Percentiles rank a stretch among this genome's conserved stretches.
Evolutionary conservation across 2,113 vertebrate species (phyloP).

Genomic region (Mobula birostris): DNA sequence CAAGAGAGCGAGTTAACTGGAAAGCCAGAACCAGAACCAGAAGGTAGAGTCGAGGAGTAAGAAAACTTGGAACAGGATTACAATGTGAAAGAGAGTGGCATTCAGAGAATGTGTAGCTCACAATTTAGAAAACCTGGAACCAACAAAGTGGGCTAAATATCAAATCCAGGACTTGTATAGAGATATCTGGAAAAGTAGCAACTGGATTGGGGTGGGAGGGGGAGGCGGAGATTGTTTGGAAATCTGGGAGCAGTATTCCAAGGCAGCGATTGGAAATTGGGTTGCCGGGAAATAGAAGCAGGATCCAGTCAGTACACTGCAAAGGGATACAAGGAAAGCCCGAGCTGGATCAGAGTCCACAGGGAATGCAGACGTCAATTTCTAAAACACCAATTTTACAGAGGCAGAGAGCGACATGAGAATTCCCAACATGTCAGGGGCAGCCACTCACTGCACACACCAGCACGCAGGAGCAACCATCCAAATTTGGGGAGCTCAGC

Average conservation of each 20-base stretch:
- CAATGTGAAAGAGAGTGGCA: not conserved
- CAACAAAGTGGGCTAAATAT: no score
- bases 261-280: accelerated
- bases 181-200: not conserved
- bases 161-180: not conserved
- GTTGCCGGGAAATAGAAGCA: conserved; percentile 27
- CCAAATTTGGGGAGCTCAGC: conserved; percentile 52
- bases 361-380: not conserved
- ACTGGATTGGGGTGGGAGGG: not conserved
- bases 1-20: no score
- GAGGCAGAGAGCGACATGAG: conserved; percentile 31
- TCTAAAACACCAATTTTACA: not conserved
- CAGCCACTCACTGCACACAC: conserved; percentile 41
- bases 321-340: accelerated
- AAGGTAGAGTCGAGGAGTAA: not conserved
- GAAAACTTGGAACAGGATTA: not conserved
- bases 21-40: no score
- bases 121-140: no score
- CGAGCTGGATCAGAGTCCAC: not conserved
- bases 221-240: not conserved
- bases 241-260: accelerated
- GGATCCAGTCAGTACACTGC: not conserved
- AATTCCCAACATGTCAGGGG: conserved; percentile 60
- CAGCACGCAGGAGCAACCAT: conserved; percentile 45
- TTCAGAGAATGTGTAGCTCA: not conserved